Conservation (phyloP, 2,888 invertebrate genomes). For the Leistus spinibarbis region DNA sequence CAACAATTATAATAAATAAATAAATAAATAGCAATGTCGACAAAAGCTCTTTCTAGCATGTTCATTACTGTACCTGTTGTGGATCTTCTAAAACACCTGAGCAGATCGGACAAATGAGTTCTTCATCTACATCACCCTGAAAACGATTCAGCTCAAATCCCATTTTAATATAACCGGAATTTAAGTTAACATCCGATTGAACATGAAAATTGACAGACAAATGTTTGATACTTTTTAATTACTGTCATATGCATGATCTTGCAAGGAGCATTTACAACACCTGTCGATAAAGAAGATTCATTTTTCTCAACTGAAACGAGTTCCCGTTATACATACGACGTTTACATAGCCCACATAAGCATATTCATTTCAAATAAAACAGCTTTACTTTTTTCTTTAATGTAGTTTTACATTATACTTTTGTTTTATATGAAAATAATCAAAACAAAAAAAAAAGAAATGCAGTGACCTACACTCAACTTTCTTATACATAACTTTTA, state of each 20-base stretch:
- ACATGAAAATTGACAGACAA: neutral
- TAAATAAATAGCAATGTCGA: neutral
- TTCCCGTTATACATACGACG: neutral
- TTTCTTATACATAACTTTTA: too few relatives aligned
- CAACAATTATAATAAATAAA: neutral
- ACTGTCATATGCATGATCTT: slow-evolving; percentile 3
- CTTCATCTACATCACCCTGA: slow-evolving; percentile 95
- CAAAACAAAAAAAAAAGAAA: too few relatives aligned
- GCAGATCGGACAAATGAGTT: slow-evolving; percentile 95
- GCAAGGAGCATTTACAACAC: neutral
- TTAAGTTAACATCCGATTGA: neutral
- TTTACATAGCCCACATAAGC: too few relatives aligned
- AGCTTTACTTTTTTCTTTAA: too few relatives aligned
- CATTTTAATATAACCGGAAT: slow-evolving; percentile 64
- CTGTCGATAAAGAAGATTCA: neutral
- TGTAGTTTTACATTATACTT: too few relatives aligned
- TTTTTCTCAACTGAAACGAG: neutral
- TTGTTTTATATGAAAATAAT: too few relatives aligned
- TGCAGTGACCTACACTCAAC: too few relatives aligned
- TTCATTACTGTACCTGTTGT: slow-evolving; percentile 72
- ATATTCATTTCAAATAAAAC: too few relatives aligned
- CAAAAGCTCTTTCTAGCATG: slow-evolving; percentile 1
- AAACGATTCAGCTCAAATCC: slow-evolving; percentile 94
- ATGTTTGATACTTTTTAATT: slow-evolving; percentile 23
- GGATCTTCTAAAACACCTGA: slow-evolving; percentile 95